Evolutionary conservation across 2,797 vertebrate species (phyloP).

Genomic region (Cetoscarus ocellatus): DNA sequence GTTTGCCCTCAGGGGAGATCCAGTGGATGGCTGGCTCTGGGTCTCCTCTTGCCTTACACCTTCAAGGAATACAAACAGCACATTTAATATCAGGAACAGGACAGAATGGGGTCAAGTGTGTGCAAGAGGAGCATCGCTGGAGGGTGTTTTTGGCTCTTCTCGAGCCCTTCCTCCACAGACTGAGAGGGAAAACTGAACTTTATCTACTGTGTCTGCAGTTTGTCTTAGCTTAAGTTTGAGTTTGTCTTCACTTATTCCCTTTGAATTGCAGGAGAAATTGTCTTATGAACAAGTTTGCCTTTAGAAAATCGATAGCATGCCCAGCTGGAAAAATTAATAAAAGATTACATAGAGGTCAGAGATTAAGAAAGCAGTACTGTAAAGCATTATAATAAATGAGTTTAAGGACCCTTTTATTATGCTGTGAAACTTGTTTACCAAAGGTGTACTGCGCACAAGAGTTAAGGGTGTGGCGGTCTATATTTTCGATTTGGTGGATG

Average conservation of each 20-base stretch:
- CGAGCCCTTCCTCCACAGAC: neutral
- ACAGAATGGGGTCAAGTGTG: constrained; percentile 33
- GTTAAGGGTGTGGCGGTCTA: too few species aligned
- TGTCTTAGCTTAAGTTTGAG: constrained; percentile 8
- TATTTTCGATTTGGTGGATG: too few species aligned
- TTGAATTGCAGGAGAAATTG: neutral
- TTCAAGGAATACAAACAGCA: constrained; percentile 26
- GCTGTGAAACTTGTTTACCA: too few species aligned
- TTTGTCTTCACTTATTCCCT: neutral
- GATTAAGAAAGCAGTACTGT: too few species aligned
- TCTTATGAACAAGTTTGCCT: neutral
- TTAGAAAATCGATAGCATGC: neutral
- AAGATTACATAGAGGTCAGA: too few species aligned
- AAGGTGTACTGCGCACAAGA: too few species aligned
- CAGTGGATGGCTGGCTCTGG: constrained; percentile 97
- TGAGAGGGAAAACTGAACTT: neutral
- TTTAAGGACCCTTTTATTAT: too few species aligned
- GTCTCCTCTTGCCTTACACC: constrained; percentile 97
- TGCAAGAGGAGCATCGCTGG: constrained; percentile 5
- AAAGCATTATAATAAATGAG: too few species aligned
- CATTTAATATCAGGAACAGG: constrained; percentile 29
- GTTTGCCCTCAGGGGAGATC: constrained; percentile 97
- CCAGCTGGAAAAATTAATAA: too few species aligned
- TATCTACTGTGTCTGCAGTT: neutral
- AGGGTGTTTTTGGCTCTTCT: constrained; percentile 3